A percentile compares a stretch with the other conserved stretches of the same genome.
Conservation (phyloP, 2,797 vertebrate species). For the Helostoma temminkii region DNA sequence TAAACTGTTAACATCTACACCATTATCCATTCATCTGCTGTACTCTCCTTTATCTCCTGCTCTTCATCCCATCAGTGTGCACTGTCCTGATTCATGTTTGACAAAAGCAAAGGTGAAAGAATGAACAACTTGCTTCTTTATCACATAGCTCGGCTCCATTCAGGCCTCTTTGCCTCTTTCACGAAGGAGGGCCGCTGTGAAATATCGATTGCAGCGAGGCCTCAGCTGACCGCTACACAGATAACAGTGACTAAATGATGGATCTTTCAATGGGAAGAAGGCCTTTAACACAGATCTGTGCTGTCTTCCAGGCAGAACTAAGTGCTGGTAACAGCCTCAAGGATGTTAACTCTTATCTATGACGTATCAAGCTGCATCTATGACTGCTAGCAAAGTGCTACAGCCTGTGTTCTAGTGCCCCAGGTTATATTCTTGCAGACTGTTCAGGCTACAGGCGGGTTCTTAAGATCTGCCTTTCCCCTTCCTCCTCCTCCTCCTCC, state of each 20-base stretch:
- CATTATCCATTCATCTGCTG: background rate
- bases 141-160: background rate
- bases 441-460: slow-evolving; percentile 37
- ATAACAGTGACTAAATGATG: slow-evolving; percentile 58
- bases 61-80: background rate
- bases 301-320: slow-evolving; percentile 35
- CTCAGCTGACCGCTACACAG: slow-evolving; percentile 47
- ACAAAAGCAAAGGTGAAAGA: slow-evolving; percentile 27
- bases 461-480: slow-evolving; percentile 45
- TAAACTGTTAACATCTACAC: no score
- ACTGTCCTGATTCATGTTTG: slow-evolving; percentile 4
- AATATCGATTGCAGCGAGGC: slow-evolving; percentile 43
- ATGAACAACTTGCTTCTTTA: slow-evolving; percentile 21
- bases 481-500: background rate
- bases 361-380: slow-evolving; percentile 46
- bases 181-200: slow-evolving; percentile 18
- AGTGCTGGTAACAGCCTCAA: slow-evolving; percentile 18
- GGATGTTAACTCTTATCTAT: slow-evolving; percentile 58
- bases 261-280: slow-evolving; percentile 39
- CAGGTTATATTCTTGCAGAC: slow-evolving; percentile 44
- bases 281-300: slow-evolving; percentile 49
- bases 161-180: background rate
- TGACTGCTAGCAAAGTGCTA: slow-evolving; percentile 35
- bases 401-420: slow-evolving; percentile 35
- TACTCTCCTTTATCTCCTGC: background rate